Base-by-base conservation (phyloP, 1,140 invertebrate genomes). In the Bradysia coprophila region DNA sequence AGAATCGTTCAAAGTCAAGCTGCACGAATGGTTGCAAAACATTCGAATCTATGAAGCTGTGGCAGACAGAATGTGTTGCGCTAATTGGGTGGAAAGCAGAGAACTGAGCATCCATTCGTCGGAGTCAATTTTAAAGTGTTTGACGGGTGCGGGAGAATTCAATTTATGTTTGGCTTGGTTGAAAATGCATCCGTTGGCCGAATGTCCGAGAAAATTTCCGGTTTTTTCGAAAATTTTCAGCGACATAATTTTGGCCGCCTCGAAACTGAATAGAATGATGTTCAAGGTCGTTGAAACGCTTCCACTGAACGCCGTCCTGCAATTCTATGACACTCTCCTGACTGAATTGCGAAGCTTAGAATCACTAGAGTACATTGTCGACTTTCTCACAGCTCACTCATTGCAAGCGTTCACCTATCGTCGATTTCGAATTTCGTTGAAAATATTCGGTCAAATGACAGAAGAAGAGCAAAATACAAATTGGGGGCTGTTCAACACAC, bases 161-260 rank as follows among this genome's bases (percentile, higher is more conserved):
- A 69, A 75, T 45, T 46, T 76, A 1, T 76, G 74, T 49, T 56
- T 74, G 16, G 64, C 74, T 37, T 76, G 74, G 74, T 63, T 71
- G 13, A 66, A 73, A 19, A 63, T 69, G 2, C 66, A 55, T 65
- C 44, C 62, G 64, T 56, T 65, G 61, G 43, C 61, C 60, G 41
- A 46, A 64, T 21, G 62, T 64, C 8, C 52, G 59, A 2, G 48
- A 55, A 20, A 63, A 61, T 43, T 54, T 64, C 5, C 55, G 59
- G 11, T 62, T 61, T 43, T 44, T 65, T 22, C 60, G 59, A 46
- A 56, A 65, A 43, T 67, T 63, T 41, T 57, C 58, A 4, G 56
- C 53, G 20, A 55, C 61, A 42, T 58, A 55, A 4, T 57, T 57
- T 4, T 55, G 58, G 4, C 45, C 49, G 15, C 47, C 58, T 23